phyloP scores from a whole-genome alignment of 2,797 vertebrate genomes.

The Pantherophis vulpinus region DNA sequence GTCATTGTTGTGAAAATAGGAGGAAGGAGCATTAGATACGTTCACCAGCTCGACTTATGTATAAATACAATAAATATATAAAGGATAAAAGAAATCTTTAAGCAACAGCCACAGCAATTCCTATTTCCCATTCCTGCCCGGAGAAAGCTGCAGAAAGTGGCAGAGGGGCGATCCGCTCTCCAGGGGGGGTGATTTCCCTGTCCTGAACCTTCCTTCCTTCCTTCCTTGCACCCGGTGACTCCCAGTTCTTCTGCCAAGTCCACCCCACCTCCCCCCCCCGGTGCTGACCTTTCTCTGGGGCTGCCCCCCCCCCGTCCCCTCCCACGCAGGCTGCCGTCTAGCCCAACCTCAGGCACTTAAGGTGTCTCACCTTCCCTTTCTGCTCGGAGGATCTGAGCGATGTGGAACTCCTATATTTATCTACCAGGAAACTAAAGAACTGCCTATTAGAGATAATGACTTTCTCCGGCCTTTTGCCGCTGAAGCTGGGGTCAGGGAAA shows the following conservation, averaged over 20 bases:
- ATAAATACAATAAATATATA: too few species aligned
- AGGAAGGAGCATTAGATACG: too few species aligned
- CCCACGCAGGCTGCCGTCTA: background rate
- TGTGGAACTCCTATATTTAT: constrained; percentile 36
- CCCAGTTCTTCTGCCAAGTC: constrained; percentile 20
- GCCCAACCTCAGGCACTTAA: constrained; percentile 20
- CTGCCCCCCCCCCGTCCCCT: background rate
- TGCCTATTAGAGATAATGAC: constrained; percentile 35
- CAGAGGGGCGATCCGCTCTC: constrained; percentile 20
- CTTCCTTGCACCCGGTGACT: background rate
- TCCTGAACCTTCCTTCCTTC: background rate
- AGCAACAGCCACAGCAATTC: background rate
- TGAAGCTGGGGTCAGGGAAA: constrained; percentile 12
- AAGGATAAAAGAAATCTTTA: too few species aligned
- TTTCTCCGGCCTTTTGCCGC: constrained; percentile 38
- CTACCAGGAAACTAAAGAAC: constrained; percentile 39
- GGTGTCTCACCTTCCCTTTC: constrained; percentile 20
- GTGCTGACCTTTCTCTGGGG: constrained; percentile 31
- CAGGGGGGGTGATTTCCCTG: constrained; percentile 34
- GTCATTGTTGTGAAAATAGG: too few species aligned
- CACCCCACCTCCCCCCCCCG: constrained; percentile 1
- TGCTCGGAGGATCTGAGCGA: constrained; percentile 22
- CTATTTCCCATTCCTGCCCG: background rate
- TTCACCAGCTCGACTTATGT: too few species aligned
- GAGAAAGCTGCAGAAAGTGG: constrained; percentile 46